Conservation (phyloP, 2,797 vertebrate species). For the Onychomys arenicola region DNA sequence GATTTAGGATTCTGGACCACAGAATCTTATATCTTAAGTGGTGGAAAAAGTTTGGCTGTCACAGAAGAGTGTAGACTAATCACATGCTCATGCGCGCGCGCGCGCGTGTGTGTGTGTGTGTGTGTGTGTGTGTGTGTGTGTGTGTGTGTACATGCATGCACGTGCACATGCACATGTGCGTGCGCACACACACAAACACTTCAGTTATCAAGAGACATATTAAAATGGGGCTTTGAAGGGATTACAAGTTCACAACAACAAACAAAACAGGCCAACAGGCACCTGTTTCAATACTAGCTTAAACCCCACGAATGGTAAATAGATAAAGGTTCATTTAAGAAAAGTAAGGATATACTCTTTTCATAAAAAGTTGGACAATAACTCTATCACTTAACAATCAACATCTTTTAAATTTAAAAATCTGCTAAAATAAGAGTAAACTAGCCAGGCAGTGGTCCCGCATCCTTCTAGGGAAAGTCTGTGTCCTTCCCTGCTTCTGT, state of each 20-base stretch:
- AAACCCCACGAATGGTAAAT: background rate
- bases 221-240: background rate
- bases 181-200: background rate
- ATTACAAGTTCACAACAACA: background rate
- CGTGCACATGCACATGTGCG: fast-evolving
- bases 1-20: background rate
- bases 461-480: background rate
- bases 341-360: too few species aligned
- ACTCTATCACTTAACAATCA: background rate
- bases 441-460: too few species aligned
- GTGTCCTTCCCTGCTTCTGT: background rate
- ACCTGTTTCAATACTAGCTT: too few species aligned
- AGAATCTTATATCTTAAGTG: background rate
- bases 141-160: too few species aligned
- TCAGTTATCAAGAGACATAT: background rate
- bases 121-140: too few species aligned
- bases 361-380: background rate
- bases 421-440: background rate
- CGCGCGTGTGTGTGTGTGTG: too few species aligned
- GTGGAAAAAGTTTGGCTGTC: background rate
- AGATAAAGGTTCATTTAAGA: background rate
- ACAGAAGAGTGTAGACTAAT: background rate
- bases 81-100: fast-evolving
- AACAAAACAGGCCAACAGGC: background rate
- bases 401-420: background rate